Evolutionary conservation across 2,888 invertebrate species (phyloP), one percentile per base, ranked within the genome.

Genomic region (Monoplex corrugatus): DNA sequence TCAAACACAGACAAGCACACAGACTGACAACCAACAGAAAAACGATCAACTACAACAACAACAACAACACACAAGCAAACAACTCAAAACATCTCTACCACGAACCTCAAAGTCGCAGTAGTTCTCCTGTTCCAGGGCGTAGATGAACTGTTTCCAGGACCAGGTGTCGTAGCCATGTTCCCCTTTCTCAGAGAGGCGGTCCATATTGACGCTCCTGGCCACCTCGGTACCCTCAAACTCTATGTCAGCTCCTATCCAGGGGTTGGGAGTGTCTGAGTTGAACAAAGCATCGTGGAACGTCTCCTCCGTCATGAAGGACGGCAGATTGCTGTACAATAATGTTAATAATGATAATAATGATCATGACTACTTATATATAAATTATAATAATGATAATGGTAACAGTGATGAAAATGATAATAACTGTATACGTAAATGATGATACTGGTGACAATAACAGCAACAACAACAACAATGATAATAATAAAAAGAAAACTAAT

Each of bases 31-130:
- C 50, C 50, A 50, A 19, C n/a, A n/a, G n/a, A n/a, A n/a, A n/a
- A n/a, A n/a, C n/a, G n/a, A n/a, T n/a, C n/a, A n/a, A n/a, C n/a
- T n/a, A n/a, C n/a, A n/a, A n/a, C n/a, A n/a, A n/a, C n/a, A n/a
- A n/a, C n/a, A n/a, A n/a, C n/a, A n/a, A 50, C 50, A 68, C 68
- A 68, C 68, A 28, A 5, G 3, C 68, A 68, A 8, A 50, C 50
- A 50, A 8, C 8, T 19, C 8, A 8, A 50, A 10, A n/a, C 72
- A 23, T 28, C 6, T n/a, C n/a, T n/a, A n/a, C n/a, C n/a, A 40
- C 43, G 84, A 13, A 91, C 85, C 80, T 92, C 90, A 44, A 92
- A 91, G 82, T 91, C 89, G 63, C 90, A 92, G 68, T 91, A 92
- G 83, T 92, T 87, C 38, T 89, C 89, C 68, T 92, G 90, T 57